Evolutionary conservation across 2,888 invertebrate species (phyloP).

Genomic region (Erebia palarica): DNA sequence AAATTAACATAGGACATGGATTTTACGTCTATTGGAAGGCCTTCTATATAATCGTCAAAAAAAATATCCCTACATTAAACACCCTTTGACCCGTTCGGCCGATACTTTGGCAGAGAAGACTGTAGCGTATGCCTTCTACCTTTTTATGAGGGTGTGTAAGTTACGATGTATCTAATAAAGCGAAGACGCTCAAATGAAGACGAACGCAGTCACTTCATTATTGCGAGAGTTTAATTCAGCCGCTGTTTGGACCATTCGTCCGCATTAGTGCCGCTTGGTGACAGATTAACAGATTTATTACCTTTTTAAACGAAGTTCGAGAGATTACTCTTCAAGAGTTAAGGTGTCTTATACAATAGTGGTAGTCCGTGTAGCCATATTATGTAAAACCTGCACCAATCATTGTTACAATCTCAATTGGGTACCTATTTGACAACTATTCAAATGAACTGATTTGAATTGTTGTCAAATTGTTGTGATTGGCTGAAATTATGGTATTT

Average conservation of each 20-base stretch:
- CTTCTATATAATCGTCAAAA: too few species aligned
- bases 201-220: conserved; percentile 75
- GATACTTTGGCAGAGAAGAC: background rate
- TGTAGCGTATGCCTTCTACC: background rate
- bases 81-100: background rate
- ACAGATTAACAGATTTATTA: conserved; percentile 68
- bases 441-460: too few species aligned
- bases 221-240: conserved; percentile 73
- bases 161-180: conserved; percentile 21
- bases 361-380: background rate
- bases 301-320: conserved; percentile 39
- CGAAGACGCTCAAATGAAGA: conserved; percentile 65
- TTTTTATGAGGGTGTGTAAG: background rate
- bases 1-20: too few species aligned
- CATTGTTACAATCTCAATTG: too few species aligned
- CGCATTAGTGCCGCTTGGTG: conserved; percentile 62
- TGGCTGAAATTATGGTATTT: too few species aligned
- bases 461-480: too few species aligned
- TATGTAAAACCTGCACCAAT: too few species aligned
- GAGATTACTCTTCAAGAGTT: too few species aligned
- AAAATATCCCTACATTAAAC: too few species aligned
- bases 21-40: too few species aligned
- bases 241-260: conserved; percentile 69
- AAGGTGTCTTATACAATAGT: background rate
- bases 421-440: too few species aligned